A percentile compares a stretch with the other conserved stretches of the same genome.
Conservation (phyloP, 2,888 invertebrate genomes). For the Pharmacophagus antenor region DNA sequence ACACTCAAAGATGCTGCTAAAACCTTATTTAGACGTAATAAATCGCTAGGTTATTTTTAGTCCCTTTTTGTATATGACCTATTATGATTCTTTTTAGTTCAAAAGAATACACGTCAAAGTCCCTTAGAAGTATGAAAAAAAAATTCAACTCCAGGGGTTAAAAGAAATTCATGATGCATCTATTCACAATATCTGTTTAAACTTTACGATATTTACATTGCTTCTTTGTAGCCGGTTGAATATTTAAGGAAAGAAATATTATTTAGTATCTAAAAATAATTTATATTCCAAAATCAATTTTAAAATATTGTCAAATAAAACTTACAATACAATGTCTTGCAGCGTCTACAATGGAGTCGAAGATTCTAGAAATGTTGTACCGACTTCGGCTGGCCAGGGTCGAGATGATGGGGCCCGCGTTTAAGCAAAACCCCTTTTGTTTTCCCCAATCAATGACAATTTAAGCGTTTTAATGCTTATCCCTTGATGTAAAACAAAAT, state of each 20-base stretch:
- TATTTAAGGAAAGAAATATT: too few species aligned
- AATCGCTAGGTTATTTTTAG: too few species aligned
- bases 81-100: too few species aligned
- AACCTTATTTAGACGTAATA: too few species aligned
- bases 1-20: conserved; percentile 15
- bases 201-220: too few species aligned
- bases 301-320: conserved; percentile 39
- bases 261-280: conserved; percentile 5
- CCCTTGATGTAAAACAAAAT: conserved; percentile 78
- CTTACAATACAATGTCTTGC: conserved; percentile 79
- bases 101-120: too few species aligned
- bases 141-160: too few species aligned
- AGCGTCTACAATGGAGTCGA: conserved; percentile 77
- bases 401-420: conserved; percentile 53
- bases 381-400: conserved; percentile 75
- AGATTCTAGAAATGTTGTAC: conserved; percentile 75
- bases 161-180: too few species aligned
- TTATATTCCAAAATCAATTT: conserved; percentile 15
- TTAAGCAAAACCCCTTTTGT: conserved; percentile 56
- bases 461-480: conserved; percentile 67
- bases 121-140: too few species aligned
- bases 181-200: too few species aligned
- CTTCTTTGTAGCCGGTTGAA: too few species aligned
- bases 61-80: too few species aligned
- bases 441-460: conserved; percentile 59